Evolutionary conservation across 2,797 vertebrate species (phyloP).

Genomic region (Podarcis siculus): DNA sequence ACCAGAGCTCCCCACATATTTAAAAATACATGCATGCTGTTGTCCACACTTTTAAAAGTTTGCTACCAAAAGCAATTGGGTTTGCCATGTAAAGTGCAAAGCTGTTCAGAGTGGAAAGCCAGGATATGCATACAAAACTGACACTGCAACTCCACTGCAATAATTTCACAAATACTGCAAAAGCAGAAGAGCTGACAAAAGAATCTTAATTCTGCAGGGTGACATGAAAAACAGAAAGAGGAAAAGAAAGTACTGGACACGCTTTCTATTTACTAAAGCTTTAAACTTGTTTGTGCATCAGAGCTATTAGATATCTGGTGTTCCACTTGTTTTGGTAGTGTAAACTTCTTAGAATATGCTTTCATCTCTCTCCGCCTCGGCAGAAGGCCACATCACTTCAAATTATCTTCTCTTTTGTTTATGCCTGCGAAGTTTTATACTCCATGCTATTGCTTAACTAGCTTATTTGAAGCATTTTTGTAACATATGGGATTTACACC

Average conservation of each 20-base stretch:
- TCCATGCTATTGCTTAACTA: constrained; percentile 46
- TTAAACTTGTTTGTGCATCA: not conserved
- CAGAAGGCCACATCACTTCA: constrained; percentile 13
- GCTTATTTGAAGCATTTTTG: constrained; percentile 48
- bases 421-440: constrained; percentile 34
- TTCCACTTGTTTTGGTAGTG: constrained; percentile 1
- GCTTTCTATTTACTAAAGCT: not conserved
- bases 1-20: not conserved
- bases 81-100: not conserved
- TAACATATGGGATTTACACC: constrained; percentile 40
- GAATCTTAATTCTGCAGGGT: not conserved
- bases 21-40: not conserved
- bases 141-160: not conserved
- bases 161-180: not conserved
- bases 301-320: not conserved
- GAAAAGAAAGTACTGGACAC: not conserved
- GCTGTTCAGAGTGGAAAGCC: not conserved
- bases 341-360: not conserved
- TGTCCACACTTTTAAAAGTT: not conserved
- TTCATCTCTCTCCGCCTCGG: constrained; percentile 22
- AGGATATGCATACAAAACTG: not conserved
- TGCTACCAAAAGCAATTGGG: not conserved
- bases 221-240: not conserved
- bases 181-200: not conserved
- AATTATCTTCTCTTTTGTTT: constrained; percentile 33